A percentile compares a stretch with the other conserved stretches of the same genome.
Evolutionary conservation across 2,113 vertebrate genomes (phyloP).

Genomic region (Perccottus glenii): DNA sequence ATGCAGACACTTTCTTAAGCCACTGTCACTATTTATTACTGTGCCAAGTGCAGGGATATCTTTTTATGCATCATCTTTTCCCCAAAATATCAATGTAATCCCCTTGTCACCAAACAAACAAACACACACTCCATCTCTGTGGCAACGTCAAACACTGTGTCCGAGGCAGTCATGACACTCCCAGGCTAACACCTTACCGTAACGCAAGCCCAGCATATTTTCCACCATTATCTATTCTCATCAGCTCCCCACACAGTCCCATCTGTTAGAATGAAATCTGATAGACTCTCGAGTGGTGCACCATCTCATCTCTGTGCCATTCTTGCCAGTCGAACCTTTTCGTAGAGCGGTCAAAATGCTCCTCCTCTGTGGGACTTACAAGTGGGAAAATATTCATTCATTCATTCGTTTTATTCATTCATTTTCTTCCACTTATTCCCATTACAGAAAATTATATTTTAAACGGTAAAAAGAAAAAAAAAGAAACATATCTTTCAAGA

Average conservation of each 20-base stretch:
- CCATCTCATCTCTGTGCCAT: slow-evolving; percentile 27
- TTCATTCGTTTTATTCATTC: too few relatives aligned
- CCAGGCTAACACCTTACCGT: slow-evolving; percentile 34
- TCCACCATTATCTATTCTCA: slow-evolving; percentile 50
- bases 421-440: too few relatives aligned
- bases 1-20: not conserved
- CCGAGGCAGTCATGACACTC: slow-evolving; percentile 1
- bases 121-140: slow-evolving; percentile 13
- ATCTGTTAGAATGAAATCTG: slow-evolving; percentile 57
- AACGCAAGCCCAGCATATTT: slow-evolving; percentile 52
- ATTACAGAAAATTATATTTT: too few relatives aligned
- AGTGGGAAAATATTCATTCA: not conserved
- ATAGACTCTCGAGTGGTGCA: slow-evolving; percentile 50
- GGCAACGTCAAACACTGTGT: slow-evolving; percentile 37
- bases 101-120: slow-evolving; percentile 29
- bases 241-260: slow-evolving; percentile 25
- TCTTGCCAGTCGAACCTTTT: slow-evolving; percentile 14
- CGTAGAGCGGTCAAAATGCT: slow-evolving; percentile 5
- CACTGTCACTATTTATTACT: not conserved
- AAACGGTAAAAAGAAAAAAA: not conserved
- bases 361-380: not conserved
- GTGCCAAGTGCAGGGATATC: slow-evolving; percentile 6
- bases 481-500: slow-evolving; percentile 32
- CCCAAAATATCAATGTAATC: slow-evolving; percentile 43
- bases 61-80: not conserved